These are phyloP conservation scores for Aptenodytes forsteri DNA, from an alignment of 2,113 vertebrate species.

Conservation along the genomic window DNA sequence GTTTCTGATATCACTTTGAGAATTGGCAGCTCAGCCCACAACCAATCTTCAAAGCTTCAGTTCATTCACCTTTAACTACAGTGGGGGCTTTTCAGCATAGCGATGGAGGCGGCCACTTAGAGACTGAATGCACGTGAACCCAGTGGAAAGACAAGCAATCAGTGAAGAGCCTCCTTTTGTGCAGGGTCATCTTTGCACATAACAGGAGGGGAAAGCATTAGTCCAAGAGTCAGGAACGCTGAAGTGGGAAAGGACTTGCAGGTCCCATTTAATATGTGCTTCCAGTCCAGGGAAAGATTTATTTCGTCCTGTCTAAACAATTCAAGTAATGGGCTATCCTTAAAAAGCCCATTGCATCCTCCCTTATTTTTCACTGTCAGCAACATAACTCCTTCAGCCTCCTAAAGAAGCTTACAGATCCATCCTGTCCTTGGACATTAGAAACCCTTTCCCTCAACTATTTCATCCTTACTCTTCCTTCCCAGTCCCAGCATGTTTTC, in stretches of 20 bases:
- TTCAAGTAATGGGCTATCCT: background rate
- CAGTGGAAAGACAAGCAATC: background rate
- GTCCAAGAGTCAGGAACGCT: background rate
- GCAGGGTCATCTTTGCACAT: background rate
- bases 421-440: background rate
- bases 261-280: background rate
- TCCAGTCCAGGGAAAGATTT: background rate
- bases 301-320: background rate
- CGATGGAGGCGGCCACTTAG: background rate
- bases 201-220: background rate
- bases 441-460: background rate
- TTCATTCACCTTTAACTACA: background rate
- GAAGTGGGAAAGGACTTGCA: background rate
- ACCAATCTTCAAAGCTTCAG: background rate
- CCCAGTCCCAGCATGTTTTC: background rate
- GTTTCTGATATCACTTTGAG: background rate
- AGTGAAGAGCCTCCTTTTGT: background rate
- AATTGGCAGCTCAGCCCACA: background rate
- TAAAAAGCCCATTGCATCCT: background rate
- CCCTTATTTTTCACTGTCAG: background rate
- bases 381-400: background rate
- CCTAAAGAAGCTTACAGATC: fast-evolving
- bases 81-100: background rate
- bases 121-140: background rate
- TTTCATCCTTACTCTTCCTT: background rate